Conservation (phyloP, 2,797 vertebrate species). For the Graptemys geographica region DNA sequence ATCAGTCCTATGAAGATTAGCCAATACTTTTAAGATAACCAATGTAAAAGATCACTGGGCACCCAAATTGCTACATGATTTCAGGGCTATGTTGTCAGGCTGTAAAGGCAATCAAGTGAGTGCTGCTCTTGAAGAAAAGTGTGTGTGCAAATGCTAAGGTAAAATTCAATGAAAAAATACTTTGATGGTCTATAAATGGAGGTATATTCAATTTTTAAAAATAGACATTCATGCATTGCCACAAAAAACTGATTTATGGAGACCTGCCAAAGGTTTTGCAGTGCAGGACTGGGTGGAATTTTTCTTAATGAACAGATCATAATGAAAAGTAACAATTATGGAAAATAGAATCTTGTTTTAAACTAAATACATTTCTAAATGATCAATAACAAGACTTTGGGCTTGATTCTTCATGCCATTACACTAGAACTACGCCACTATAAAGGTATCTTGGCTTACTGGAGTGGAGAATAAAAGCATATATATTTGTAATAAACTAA, state of each 20-base stretch:
- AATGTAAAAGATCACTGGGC: not conserved
- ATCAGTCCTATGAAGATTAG: not conserved
- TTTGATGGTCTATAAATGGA: not conserved
- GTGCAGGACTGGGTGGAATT: not conserved
- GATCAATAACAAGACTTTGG: not conserved
- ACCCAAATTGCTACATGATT: not conserved
- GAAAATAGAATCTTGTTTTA: not conserved
- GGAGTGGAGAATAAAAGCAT: not conserved
- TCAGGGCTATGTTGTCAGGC: not conserved
- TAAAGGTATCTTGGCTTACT: not conserved
- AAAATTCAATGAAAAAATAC: not conserved
- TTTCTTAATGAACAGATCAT: not conserved
- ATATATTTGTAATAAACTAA: slow-evolving; percentile 66
- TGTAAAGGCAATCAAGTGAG: not conserved
- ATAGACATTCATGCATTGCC: not conserved
- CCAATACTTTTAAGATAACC: not conserved
- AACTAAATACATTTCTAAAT: slow-evolving; percentile 32
- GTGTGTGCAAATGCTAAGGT: not conserved
- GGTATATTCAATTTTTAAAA: not conserved
- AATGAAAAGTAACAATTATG: not conserved
- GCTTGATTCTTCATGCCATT: not conserved
- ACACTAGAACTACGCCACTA: not conserved
- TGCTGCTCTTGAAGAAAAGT: not conserved
- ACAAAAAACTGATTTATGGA: not conserved
- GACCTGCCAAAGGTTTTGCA: not conserved